Evolutionary conservation across 2,888 invertebrate species (phyloP).

Genomic region (Netelia melanura): DNA sequence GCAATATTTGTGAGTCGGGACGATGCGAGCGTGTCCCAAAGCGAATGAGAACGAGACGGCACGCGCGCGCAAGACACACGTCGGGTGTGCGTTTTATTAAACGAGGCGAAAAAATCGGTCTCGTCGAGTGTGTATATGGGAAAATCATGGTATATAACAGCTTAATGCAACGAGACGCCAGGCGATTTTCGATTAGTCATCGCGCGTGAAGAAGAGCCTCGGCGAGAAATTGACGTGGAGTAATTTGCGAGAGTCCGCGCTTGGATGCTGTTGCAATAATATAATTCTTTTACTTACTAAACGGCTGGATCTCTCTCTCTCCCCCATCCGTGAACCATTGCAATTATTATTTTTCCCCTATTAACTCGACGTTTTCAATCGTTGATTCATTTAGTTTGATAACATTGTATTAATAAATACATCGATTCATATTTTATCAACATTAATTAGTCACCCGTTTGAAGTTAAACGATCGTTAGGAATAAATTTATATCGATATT

Average conservation of each 20-base stretch:
- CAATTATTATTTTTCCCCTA: background rate
- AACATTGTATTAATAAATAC: background rate
- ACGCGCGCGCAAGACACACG: slow-evolving; percentile 60
- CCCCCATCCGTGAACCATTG: background rate
- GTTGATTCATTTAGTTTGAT: background rate
- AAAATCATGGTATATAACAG: slow-evolving; percentile 33
- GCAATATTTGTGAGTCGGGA: slow-evolving; percentile 48
- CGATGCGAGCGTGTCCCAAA: slow-evolving; percentile 46
- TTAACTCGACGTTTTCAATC: background rate
- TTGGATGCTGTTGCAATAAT: slow-evolving; percentile 27
- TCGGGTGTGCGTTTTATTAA: slow-evolving; percentile 63
- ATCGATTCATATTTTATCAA: background rate
- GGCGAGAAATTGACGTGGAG: slow-evolving; percentile 51
- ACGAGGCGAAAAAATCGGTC: slow-evolving; percentile 64
- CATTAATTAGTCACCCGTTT: background rate
- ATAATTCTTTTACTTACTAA: slow-evolving; percentile 11
- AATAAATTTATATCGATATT: no score
- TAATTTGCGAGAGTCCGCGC: slow-evolving; percentile 52
- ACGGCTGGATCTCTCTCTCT: slow-evolving; percentile 11
- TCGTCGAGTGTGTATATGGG: slow-evolving; percentile 14
- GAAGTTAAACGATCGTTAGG: no score
- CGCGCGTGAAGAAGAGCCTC: slow-evolving; percentile 64
- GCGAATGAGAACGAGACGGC: slow-evolving; percentile 74
- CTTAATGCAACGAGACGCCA: slow-evolving; percentile 25
- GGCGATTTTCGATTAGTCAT: slow-evolving; percentile 68